These are phyloP conservation scores for Drosophila merina DNA, from an alignment of 2,888 invertebrate species.

Conservation along the genomic window DNA sequence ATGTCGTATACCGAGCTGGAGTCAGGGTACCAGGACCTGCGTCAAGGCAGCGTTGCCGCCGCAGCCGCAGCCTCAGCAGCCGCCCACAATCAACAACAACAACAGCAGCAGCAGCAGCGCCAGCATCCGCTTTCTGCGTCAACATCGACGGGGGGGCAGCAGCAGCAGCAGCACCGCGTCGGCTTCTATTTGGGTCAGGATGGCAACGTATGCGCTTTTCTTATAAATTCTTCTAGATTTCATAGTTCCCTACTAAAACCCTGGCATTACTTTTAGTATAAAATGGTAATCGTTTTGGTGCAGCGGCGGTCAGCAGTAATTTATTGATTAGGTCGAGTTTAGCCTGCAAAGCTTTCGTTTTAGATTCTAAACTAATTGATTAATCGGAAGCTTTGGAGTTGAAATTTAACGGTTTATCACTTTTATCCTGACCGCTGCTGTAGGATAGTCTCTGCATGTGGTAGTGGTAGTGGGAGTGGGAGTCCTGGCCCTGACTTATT, in stretches of 20 bases:
- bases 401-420: background rate
- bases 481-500: constrained; percentile 57
- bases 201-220: constrained; percentile 85
- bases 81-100: constrained; percentile 27
- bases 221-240: constrained; percentile 15
- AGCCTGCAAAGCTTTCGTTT: background rate
- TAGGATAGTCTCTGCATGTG: constrained; percentile 11
- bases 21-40: constrained; percentile 94
- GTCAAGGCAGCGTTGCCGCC: constrained; percentile 59
- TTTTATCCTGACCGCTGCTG: constrained; percentile 9
- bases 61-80: constrained; percentile 18
- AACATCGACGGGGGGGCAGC: constrained; percentile 42
- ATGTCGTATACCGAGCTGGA: constrained; percentile 96
- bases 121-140: constrained; percentile 50
- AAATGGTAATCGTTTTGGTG: background rate
- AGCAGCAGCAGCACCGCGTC: constrained; percentile 61
- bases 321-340: background rate
- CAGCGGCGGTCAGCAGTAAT: background rate
- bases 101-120: constrained; percentile 14
- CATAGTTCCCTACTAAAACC: background rate
- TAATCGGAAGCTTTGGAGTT: background rate
- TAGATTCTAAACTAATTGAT: background rate
- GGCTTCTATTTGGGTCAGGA: constrained; percentile 90
- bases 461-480: background rate
- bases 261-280: no score